Evolutionary conservation across 2,113 vertebrate species (phyloP), one percentile per base, ranked within the genome.

Genomic region (Pterocles gutturalis): DNA sequence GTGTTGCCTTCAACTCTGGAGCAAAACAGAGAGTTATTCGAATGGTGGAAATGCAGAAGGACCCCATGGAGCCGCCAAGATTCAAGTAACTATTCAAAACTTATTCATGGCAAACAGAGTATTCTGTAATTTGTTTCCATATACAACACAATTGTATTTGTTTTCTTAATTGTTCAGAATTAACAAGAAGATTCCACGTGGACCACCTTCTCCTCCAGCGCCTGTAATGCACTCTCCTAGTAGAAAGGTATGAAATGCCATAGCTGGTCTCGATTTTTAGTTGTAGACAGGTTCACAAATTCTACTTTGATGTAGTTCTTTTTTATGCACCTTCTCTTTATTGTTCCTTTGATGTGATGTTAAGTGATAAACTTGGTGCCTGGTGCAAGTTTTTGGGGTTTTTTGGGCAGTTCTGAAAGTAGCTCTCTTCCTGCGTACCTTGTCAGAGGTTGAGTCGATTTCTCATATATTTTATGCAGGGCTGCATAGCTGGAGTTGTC

Each of bases 31-130:
- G 99, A 79, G 99, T 99, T 90, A 99, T 99, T 97, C 98, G 99
- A 10, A 99, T 99, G 99, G 99, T 99, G 95, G 99, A 99, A 97
- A 99, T 99, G 99, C 99, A 99, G 96, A 99, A 99, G 94, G 99
- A 99, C 84, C 99, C 99, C 18, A 99, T 99, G 99, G 99, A 99
- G 65, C 99, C 99, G 26, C 99, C 99, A 80, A 98, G 99, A 51
- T 99, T 99, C 94, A 99, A 99, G 99, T 99, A 98, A 98, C 94
- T 98, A 58, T 80, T 57, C 77, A 51, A 12, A 54, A 79, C 31
- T 72, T 83, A 5, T 90, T 93, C 21, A 16, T 34, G 24, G 25
- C 46, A 83, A 55, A n/a, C 61, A 70, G 25, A 75, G 54, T 16
- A 55, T 84, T 90, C 26, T 62, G 36, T 65, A 77, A 10, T 33